A percentile compares a stretch with the other conserved stretches of the same genome.
These are phyloP conservation scores for Osmoderma eremita DNA, from an alignment of 2,888 invertebrate species.

Conservation along the genomic window DNA sequence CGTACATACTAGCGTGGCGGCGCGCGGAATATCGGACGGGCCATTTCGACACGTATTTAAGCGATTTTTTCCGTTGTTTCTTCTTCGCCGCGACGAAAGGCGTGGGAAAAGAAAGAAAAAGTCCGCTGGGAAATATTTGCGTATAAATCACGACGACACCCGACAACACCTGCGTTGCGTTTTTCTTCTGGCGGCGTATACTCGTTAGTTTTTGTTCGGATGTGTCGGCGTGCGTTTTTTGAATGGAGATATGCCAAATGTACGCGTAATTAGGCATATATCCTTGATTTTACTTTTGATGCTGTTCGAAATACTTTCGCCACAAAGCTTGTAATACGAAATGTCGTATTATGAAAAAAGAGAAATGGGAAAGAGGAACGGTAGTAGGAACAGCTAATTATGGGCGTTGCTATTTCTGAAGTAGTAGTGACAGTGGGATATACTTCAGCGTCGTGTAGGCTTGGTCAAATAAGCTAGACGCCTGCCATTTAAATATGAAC, in stretches of 20 bases:
- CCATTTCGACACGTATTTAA: constrained; percentile 14
- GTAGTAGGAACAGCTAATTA: constrained; percentile 10
- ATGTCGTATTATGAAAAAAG: no score
- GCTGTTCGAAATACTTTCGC: constrained; percentile 13
- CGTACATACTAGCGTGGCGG: neutral
- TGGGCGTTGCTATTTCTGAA: constrained; percentile 4
- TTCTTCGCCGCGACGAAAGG: constrained; percentile 14
- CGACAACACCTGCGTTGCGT: constrained; percentile 14
- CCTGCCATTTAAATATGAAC: no score
- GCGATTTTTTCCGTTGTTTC: constrained; percentile 1
- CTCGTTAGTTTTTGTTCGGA: constrained; percentile 8
- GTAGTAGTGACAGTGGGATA: no score
- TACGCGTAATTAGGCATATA: constrained; percentile 55
- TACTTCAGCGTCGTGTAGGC: no score
- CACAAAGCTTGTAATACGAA: neutral
- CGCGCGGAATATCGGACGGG: constrained; percentile 3
- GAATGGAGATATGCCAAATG: constrained; percentile 54
- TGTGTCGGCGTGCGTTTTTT: constrained; percentile 13
- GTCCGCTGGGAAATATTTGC: neutral
- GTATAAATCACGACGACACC: constrained; percentile 12
- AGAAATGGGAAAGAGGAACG: no score
- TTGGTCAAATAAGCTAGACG: no score
- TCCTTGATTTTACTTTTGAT: constrained; percentile 48
- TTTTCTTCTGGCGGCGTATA: constrained; percentile 14
- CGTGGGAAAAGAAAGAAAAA: constrained; percentile 5